Percentiles rank a stretch among this genome's conserved stretches.
These are phyloP conservation scores for Turritopsis rubra DNA, from an alignment of 30 jellyfish, hydroid and myxozoan genomes.

Conservation along the genomic window DNA sequence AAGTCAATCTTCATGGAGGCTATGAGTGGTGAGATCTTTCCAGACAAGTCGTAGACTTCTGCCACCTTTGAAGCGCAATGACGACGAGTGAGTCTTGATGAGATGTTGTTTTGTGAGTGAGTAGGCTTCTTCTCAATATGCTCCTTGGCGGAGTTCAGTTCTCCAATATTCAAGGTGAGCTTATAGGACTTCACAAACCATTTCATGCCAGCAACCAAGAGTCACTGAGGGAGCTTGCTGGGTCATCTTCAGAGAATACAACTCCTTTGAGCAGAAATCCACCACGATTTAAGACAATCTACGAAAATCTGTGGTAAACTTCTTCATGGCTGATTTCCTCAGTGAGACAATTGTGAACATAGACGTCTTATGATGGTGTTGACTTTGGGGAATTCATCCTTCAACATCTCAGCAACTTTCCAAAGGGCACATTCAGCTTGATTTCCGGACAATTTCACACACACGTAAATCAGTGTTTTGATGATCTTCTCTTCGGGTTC, in stretches of 20 bases:
- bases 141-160: slow-evolving; percentile 1
- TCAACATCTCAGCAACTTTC: background rate
- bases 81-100: background rate
- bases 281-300: background rate
- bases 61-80: background rate
- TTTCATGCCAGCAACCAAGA: background rate
- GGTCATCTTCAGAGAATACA: background rate
- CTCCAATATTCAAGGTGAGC: background rate
- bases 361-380: background rate
- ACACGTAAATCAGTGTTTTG: slow-evolving; percentile 19
- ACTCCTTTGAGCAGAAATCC: slow-evolving; percentile 2
- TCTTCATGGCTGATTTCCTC: slow-evolving; percentile 8
- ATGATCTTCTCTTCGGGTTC: slow-evolving; percentile 25
- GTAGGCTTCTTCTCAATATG: background rate
- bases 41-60: background rate
- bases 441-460: background rate
- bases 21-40: background rate
- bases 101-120: background rate
- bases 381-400: slow-evolving; percentile 19
- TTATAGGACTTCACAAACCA: background rate
- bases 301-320: background rate
- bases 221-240: background rate
- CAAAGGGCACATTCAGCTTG: slow-evolving; percentile 22
- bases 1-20: slow-evolving; percentile 3
- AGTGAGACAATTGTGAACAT: slow-evolving; percentile 17